Base-by-base conservation (phyloP, 1,140 invertebrate species). In the Cotesia chilonis region DNA sequence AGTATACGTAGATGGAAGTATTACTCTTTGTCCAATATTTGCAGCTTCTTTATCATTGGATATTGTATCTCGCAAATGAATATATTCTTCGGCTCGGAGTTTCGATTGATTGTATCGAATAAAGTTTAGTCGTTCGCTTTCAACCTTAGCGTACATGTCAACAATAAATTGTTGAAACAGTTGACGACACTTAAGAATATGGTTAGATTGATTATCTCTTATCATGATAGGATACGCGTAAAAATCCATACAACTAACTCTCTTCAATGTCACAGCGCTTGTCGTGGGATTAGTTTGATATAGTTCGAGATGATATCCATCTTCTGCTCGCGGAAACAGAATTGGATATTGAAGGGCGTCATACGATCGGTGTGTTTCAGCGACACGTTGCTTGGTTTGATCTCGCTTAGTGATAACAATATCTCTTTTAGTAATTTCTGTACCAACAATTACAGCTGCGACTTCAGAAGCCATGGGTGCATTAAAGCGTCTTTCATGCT, bases 401-500 rank as follows among this genome's bases (percentile, higher is more conserved):
- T 14, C 14, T 14, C 14, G 14, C 14, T 84, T 76, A 76, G 87
- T 84, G 14, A 68, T 38, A 4, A 72, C 28, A 41, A 76, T 70
- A 68, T 67, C 68, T 4, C 70, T 47, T 10, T 28, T 61, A 60
- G 70, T 9, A 38, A 72, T 55, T 54, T 84, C 55, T 77, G 87
- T 78, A 9, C 84, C 83, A 35, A 82, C 81, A n/a, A 88, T 80
- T 4, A 88, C 73, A 70, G 84, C 74, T 52, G 82, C 83, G n/a
- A 88, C 83, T 81, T 88, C 85, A 63, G 28, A 10, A 63, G 83
- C 76, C 37, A 76, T 84, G 57, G 84, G 81, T 68, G 78, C 81
- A 79, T 89, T 89, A 70, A 82, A 87, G 9, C 79, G 69, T 70
- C 87, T 71, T 68, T 67, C 74, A 72, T 90, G 87, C 79, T 87